Base-by-base conservation (phyloP, 23 tunicate genomes). In the Ascidia mentula region DNA sequence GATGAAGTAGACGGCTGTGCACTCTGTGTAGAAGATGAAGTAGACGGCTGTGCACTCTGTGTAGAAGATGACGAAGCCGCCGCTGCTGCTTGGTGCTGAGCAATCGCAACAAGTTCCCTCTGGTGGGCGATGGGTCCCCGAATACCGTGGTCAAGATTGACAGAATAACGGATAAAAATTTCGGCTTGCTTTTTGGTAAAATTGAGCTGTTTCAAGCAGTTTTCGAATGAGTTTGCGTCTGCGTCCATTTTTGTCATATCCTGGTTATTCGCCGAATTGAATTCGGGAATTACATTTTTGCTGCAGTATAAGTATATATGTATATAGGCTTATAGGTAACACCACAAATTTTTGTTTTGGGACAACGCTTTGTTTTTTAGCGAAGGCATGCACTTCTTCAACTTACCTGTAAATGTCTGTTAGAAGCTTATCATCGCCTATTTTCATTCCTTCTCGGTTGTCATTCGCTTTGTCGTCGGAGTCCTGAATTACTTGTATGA, bases 401-500 rank as follows among this genome's bases (percentile, higher is more conserved):
- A n/a, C 82, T 77, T 77, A 88, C 98, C 81, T 69, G 42, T 75
- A 93, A 1, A 93, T 88, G 8, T 93, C 93, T 22, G 84, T 45
- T 0, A 93, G 80, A 0, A 87, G 35, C 77, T 45, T 36, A 31
- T 79, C 74, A 36, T 89, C 84, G 6, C 73, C 46, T 35, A 89
- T 89, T 28, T 37, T 24, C 59, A 77, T 77, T 42, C 37, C 33
- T 30, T 70, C 45, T 70, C 72, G 12, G 42, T 83, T 86, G 12
- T 84, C 82, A 5, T 65, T 65, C 0, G 35, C 22, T 60, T 85
- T 73, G 45, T 89, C 89, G 36, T 77, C 88, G 8, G 95, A 82
- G 1, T 89, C 95, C 45, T 89, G 89, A 38, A 89, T 89, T 1
- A 89, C 76, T 42, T 77, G 82, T 39, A 89, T 65, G 33, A 89